Evolutionary conservation across 1,140 invertebrate species (phyloP), one percentile per base, ranked within the genome.

Genomic region (Drosophila sp.): DNA sequence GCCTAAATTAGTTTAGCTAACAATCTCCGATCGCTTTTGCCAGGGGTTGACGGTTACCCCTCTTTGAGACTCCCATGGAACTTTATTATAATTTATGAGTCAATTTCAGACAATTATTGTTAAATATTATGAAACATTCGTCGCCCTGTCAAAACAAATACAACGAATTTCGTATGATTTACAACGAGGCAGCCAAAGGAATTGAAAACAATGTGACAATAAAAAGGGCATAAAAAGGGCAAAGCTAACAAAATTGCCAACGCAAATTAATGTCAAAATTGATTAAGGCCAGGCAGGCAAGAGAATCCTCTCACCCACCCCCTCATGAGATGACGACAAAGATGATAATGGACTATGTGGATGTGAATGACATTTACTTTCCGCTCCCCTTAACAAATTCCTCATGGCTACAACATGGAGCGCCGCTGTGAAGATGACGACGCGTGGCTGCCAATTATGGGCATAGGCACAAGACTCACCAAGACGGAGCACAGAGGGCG

Each of bases 51-150:
- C 33, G 33, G 7, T 8, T 7, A 35, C 23, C 44, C 44, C 23
- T 6, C 27, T 50, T 50, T 25, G 23, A 1, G 44, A 2, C 44
- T 6, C 44, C 44, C 1, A 2, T 50, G 44, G 44, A 2, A 10
- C 44, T 27, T 50, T 8, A 50, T 23, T 72, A 89, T 90, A 90
- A 90, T 90, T 90, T 90, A 90, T 90, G 87, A 83, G 79, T 83
- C 87, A 90, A 90, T 90, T 89, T 90, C 82, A 90, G 87, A 90
- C 87, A 90, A 90, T 90, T 90, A 83, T 90, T 90, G 87, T 90
- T 90, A 86, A 90, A 90, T 90, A 90, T 90, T 90, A 87, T 90
- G 90, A 83, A 87, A 82, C 86, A 86, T 87, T 90, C 86, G 87
- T 64, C 79, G 80, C 72, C 70, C 87, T 90, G 82, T 90, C 87